Conservation (phyloP, 2,888 invertebrate genomes). For the Ganaspis brasiliensis region DNA sequence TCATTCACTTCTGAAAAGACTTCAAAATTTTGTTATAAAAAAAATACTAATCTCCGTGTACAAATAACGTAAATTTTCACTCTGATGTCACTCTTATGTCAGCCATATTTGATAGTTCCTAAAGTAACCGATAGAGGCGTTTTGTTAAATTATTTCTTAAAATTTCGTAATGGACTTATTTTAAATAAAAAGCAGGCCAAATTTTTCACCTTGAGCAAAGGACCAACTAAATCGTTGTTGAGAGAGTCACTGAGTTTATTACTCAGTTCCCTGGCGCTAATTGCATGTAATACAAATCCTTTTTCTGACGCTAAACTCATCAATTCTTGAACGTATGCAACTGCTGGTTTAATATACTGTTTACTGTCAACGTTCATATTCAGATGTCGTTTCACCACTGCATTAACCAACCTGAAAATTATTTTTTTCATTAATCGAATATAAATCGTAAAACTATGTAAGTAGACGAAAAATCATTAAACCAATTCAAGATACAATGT, state of each 20-base stretch:
- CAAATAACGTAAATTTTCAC: too few species aligned
- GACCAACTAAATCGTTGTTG: constrained; percentile 91
- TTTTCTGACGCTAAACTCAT: constrained; percentile 87
- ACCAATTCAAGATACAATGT: too few species aligned
- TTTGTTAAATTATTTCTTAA: too few species aligned
- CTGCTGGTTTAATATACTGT: constrained; percentile 88
- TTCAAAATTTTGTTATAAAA: too few species aligned
- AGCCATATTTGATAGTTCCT: too few species aligned
- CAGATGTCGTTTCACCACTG: constrained; percentile 86
- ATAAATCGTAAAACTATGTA: too few species aligned
- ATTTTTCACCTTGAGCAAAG: constrained; percentile 83
- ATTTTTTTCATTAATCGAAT: background rate
- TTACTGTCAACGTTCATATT: constrained; percentile 87
- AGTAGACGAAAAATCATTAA: background rate
- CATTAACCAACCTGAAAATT: constrained; percentile 83
- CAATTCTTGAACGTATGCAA: constrained; percentile 87
- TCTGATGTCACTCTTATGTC: too few species aligned
- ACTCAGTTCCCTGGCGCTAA: constrained; percentile 88
- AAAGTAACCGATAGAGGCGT: too few species aligned
- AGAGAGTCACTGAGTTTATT: constrained; percentile 90
- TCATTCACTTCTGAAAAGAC: too few species aligned
- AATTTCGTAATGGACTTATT: too few species aligned
- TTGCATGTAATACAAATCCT: constrained; percentile 84
- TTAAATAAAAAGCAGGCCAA: too few species aligned
- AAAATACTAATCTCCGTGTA: too few species aligned